Evolutionary conservation across 2,888 invertebrate genomes (phyloP).

Genomic region (Drosophila imparisetae): DNA sequence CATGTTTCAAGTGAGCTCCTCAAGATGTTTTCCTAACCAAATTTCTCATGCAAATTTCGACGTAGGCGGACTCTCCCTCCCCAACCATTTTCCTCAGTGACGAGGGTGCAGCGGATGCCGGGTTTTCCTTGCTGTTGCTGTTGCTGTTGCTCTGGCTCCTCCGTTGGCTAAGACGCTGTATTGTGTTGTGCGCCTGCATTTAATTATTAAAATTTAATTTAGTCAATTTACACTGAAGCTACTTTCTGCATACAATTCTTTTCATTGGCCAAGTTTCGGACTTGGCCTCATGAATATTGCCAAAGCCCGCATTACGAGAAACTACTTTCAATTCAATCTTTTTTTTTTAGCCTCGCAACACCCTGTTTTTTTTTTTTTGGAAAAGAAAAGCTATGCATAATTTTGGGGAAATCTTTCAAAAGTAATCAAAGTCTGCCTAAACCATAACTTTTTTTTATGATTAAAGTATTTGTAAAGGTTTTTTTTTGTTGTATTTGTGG

Average conservation of each 20-base stretch:
- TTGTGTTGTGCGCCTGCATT: constrained; percentile 55
- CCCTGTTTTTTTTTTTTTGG: neutral
- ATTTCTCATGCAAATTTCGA: constrained; percentile 76
- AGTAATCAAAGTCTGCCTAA: neutral
- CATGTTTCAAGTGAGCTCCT: constrained; percentile 69
- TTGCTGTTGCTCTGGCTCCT: constrained; percentile 5
- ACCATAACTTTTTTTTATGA: neutral
- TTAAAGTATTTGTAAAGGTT: neutral
- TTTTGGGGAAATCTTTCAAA: neutral
- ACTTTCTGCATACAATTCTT: constrained; percentile 26
- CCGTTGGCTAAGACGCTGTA: neutral
- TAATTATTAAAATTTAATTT: constrained; percentile 80
- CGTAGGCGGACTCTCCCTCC: constrained; percentile 40
- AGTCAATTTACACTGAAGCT: constrained; percentile 59
- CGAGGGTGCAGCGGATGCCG: neutral
- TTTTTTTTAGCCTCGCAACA: neutral
- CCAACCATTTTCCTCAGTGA: neutral
- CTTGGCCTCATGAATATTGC: constrained; percentile 52
- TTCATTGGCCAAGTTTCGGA: constrained; percentile 52
- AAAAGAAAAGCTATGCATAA: neutral
- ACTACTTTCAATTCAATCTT: constrained; percentile 41
- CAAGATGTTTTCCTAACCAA: constrained; percentile 71
- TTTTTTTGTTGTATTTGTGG: neutral
- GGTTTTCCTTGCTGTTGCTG: constrained; percentile 3
- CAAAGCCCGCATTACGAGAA: constrained; percentile 43